Conservation (phyloP, 1,140 invertebrate species). For the Cecropterus lyciades region DNA sequence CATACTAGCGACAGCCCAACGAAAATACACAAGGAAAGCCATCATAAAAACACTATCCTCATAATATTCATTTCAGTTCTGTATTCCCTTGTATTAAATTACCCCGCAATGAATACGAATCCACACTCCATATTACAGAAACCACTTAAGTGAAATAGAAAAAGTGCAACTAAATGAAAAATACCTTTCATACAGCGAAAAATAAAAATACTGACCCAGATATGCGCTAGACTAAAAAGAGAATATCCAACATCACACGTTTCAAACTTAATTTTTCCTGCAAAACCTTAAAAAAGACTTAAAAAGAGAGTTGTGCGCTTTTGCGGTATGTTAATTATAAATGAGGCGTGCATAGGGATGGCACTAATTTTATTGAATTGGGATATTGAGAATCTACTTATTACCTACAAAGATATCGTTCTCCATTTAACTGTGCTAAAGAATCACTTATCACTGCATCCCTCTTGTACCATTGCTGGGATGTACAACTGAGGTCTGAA, state of each 20-base stretch:
- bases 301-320: constrained; percentile 29
- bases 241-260: constrained; percentile 29
- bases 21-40: no score
- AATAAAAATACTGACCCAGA: constrained; percentile 21
- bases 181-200: constrained; percentile 13
- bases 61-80: constrained; percentile 1
- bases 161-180: constrained; percentile 22
- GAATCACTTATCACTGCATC: no score
- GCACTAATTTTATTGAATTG: neutral
- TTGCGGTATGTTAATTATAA: constrained; percentile 31
- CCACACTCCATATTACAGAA: constrained; percentile 18
- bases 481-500: no score
- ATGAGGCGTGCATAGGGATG: constrained; percentile 29
- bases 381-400: no score
- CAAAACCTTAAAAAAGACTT: constrained; percentile 25
- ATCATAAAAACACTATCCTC: no score
- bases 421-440: no score
- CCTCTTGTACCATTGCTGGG: no score
- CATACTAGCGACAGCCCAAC: no score
- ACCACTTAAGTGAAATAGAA: constrained; percentile 19
- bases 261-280: constrained; percentile 32
- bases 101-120: constrained; percentile 33
- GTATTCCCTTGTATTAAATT: neutral
- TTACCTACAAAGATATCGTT: no score
- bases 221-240: constrained; percentile 19